Evolutionary conservation across 2,113 vertebrate genomes (phyloP), one percentile per base, ranked within the genome.

Genomic region (Oreotragus oreotragus): DNA sequence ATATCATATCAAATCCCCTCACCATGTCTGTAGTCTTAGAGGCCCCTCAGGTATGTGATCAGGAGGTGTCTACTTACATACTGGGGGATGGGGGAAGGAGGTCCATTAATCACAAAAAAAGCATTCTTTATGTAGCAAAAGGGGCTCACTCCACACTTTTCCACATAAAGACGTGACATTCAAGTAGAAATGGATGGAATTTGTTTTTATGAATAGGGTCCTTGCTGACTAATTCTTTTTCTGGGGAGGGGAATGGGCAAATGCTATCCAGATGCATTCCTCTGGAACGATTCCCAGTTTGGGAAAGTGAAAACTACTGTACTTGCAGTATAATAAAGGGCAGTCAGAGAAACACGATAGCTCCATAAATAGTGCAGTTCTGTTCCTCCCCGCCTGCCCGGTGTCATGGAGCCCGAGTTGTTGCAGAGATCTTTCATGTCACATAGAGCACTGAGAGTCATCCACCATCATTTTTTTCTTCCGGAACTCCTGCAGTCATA

Each of bases 251-350:
- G 98, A 98, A 98, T 85, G 98, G 98, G 98, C 98, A 98, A 99
- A 99, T 99, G 98, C 96, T 99, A 98, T 99, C 99, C 99, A 99
- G 99, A 99, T 99, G 98, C 98, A 98, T 99, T 99, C 98, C 98
- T 99, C 98, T 99, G 99, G 99, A 99, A 98, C 93, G 47, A 94
- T 96, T 99, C 99, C 99, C 99, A 99, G 98, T 98, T 98, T 98
- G 97, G 98, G 98, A 98, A 98, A 99, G 98, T 97, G 96, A 98
- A 99, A 98, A 98, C 98, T 98, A 98, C 98, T 98, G 97, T 99
- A 98, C 98, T 98, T 98, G 97, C 96, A 98, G 97, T 92, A 98
- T 98, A 98, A 99, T 98, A 96, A 97, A 97, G 91, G 86, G 98
- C 98, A 98, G 96, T 96, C 98, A 98, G 97, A 98, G 98, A 98